These are phyloP conservation scores for Mola mola DNA, from an alignment of 2,113 vertebrate species.

Conservation along the genomic window DNA sequence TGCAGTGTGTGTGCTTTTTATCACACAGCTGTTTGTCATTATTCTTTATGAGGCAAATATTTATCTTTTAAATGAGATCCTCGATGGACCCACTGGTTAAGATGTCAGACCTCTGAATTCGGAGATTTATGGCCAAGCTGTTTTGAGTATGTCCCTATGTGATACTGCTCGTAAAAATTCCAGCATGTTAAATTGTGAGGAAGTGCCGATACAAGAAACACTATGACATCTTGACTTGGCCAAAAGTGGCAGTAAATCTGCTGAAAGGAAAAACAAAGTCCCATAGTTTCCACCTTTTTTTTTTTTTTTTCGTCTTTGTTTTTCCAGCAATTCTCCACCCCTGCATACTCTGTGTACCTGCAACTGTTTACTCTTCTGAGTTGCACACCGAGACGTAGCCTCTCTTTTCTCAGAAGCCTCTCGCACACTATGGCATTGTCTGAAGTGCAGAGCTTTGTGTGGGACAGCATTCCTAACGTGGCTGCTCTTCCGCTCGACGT, in stretches of 20 bases:
- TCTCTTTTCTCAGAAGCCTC: constrained; percentile 47
- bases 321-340: constrained; percentile 6
- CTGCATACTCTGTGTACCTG: constrained; percentile 51
- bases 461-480: constrained; percentile 57
- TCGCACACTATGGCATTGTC: constrained; percentile 62
- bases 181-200: constrained; percentile 18
- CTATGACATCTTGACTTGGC: not conserved
- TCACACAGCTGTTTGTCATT: constrained; percentile 5
- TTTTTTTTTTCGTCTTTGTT: constrained; percentile 4
- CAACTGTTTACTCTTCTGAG: constrained; percentile 62
- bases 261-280: constrained; percentile 6
- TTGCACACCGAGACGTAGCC: constrained; percentile 43
- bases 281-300: constrained; percentile 7
- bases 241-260: constrained; percentile 1
- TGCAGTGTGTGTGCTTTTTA: constrained; percentile 2
- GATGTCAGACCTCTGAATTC: constrained; percentile 8
- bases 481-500: constrained; percentile 52
- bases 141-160: constrained; percentile 27
- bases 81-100: constrained; percentile 1
- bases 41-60: constrained; percentile 20
- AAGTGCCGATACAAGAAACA: not conserved
- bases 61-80: constrained; percentile 12
- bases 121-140: constrained; percentile 22
- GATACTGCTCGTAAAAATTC: constrained; percentile 48
- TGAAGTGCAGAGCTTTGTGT: constrained; percentile 56